A percentile compares a stretch with the other conserved stretches of the same genome.
These are phyloP conservation scores for Chironomus striatipennis DNA, from an alignment of 1,140 invertebrate species.

Conservation along the genomic window DNA sequence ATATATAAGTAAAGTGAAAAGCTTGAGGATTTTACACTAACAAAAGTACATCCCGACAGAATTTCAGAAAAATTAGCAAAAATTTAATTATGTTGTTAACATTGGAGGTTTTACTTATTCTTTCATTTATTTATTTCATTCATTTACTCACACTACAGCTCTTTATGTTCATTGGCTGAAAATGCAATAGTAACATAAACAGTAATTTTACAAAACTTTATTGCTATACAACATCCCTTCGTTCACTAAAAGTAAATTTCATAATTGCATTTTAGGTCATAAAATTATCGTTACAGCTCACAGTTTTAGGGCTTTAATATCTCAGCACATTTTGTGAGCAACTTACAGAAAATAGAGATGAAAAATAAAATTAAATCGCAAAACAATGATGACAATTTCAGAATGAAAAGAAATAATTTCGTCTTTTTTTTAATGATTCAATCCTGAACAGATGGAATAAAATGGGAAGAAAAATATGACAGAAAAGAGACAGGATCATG, in stretches of 20 bases:
- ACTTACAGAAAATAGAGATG: too few relatives aligned
- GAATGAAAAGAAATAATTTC: neutral
- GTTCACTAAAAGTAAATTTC: neutral
- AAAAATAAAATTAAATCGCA: neutral
- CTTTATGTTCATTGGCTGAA: neutral
- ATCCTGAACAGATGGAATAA: too few relatives aligned
- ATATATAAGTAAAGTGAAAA: neutral
- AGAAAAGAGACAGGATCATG: too few relatives aligned
- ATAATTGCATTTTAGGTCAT: conserved; percentile 8
- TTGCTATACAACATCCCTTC: neutral
- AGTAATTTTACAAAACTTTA: neutral
- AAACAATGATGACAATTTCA: neutral
- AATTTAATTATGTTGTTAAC: conserved; percentile 23
- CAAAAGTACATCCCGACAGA: neutral
- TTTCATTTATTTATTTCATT: too few relatives aligned
- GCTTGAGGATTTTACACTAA: neutral
- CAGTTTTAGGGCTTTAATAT: neutral
- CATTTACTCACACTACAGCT: too few relatives aligned
- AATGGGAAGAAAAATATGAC: too few relatives aligned
- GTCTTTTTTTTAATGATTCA: neutral
- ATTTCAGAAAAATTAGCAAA: conserved; percentile 4
- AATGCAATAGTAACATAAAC: conserved; percentile 8
- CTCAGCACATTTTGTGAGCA: neutral
- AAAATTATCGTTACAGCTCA: neutral
- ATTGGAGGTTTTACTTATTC: neutral